Percentiles rank a stretch among this genome's conserved stretches.
phyloP scores from a whole-genome alignment of 2,797 vertebrate genomes.

The Myiotriccus ornatus region DNA sequence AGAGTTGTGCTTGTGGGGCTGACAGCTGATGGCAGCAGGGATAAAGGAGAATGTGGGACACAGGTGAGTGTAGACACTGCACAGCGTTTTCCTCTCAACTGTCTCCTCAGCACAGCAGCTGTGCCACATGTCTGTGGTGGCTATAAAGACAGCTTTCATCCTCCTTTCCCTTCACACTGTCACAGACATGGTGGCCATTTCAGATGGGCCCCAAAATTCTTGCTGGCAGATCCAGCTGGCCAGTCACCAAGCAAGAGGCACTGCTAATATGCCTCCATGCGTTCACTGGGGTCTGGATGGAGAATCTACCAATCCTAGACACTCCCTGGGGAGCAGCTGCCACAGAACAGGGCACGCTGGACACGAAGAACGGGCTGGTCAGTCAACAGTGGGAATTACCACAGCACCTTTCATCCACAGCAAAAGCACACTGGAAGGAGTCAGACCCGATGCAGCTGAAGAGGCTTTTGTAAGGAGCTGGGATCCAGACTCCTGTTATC shows the following conservation, averaged over 20 bases:
- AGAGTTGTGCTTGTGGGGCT: background rate
- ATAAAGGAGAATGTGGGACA: background rate
- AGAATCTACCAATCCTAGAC: background rate
- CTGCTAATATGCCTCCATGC: background rate
- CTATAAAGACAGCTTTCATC: background rate
- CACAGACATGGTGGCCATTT: background rate
- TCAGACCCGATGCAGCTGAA: background rate
- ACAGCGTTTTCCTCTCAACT: background rate
- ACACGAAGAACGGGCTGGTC: background rate
- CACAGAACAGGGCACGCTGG: too few relatives aligned
- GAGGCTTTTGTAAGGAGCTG: background rate
- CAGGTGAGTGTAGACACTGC: background rate
- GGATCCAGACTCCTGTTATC: background rate
- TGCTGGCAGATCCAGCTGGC: background rate
- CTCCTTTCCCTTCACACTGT: background rate
- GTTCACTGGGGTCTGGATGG: background rate
- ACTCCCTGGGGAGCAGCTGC: background rate
- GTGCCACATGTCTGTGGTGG: background rate
- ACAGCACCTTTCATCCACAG: background rate
- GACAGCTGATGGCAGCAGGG: background rate
- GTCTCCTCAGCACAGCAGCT: background rate
- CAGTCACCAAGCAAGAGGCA: background rate
- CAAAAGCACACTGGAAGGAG: background rate
- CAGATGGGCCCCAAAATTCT: background rate
- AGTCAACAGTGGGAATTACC: background rate